phyloP scores from a whole-genome alignment of 1,140 invertebrate species.

The Ceratosolen fusciceps region DNA sequence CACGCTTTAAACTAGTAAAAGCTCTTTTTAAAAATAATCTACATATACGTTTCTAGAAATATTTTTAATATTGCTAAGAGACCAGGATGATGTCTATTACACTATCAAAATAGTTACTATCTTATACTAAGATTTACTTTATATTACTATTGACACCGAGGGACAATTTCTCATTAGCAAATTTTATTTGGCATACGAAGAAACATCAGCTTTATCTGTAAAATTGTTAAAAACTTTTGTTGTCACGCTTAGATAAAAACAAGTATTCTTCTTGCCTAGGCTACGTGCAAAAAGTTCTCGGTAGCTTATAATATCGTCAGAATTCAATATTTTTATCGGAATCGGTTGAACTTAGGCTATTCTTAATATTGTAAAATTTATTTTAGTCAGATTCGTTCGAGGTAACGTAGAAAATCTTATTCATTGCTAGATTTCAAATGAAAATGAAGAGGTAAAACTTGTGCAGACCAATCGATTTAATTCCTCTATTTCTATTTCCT shows the following conservation, averaged over 20 bases:
- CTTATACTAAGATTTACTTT: no score
- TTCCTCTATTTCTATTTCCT: no score
- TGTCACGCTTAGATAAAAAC: background rate
- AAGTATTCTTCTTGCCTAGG: background rate
- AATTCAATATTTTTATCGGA: background rate
- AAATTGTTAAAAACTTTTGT: background rate
- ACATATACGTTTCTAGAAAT: no score
- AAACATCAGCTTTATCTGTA: background rate
- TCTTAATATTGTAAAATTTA: background rate
- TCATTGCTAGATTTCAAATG: background rate
- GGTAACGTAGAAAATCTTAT: background rate
- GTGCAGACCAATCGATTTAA: no score
- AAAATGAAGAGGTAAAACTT: no score
- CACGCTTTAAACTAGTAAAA: no score
- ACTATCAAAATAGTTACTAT: no score
- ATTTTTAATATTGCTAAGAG: no score
- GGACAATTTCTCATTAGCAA: slow-evolving; percentile 1
- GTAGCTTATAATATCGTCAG: background rate
- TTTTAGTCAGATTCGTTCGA: background rate
- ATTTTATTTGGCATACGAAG: background rate
- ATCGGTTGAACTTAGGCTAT: background rate
- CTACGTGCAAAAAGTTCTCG: background rate
- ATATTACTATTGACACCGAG: no score
- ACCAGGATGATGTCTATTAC: no score
- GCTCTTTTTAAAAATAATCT: no score